phyloP scores from a whole-genome alignment of 2,888 invertebrate species.

The Lacanobia wlatinum region DNA sequence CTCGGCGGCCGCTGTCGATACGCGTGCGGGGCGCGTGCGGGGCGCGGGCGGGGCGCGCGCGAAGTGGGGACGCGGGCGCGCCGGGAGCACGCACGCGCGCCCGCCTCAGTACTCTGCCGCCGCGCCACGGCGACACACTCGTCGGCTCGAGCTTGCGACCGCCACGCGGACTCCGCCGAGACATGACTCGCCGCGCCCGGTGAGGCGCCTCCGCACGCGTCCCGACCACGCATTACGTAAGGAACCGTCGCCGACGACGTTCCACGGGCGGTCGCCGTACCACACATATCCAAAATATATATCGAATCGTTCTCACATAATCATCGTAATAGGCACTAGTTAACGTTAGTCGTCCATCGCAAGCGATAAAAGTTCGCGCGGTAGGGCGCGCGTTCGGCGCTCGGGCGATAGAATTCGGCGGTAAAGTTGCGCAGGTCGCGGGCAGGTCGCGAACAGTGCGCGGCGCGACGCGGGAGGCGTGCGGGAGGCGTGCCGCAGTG shows the following conservation, averaged over 20 bases:
- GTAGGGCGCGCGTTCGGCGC: conserved; percentile 64
- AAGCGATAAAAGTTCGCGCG: conserved; percentile 56
- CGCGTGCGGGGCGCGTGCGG: conserved; percentile 81
- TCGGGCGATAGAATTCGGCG: conserved; percentile 64
- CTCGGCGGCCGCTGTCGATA: conserved; percentile 87
- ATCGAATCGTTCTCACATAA: conserved; percentile 69
- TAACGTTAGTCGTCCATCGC: conserved; percentile 60
- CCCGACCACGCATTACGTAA: conserved; percentile 84
- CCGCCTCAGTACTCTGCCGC: conserved; percentile 83
- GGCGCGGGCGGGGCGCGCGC: conserved; percentile 77
- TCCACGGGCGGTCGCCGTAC: conserved; percentile 62
- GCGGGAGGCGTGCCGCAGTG: conserved; percentile 65
- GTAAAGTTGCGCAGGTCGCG: conserved; percentile 71
- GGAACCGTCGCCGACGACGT: conserved; percentile 68
- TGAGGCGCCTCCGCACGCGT: conserved; percentile 84
- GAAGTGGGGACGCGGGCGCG: conserved; percentile 68
- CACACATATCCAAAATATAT: conserved; percentile 75
- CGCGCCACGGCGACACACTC: conserved; percentile 81
- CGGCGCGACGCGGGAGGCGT: conserved; percentile 62
- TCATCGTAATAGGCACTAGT: conserved; percentile 63
- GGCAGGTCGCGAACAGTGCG: conserved; percentile 71
- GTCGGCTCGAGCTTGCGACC: conserved; percentile 75
- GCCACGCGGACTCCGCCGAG: conserved; percentile 82
- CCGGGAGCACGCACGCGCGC: conserved; percentile 77
- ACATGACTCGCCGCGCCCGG: conserved; percentile 86